phyloP scores from a whole-genome alignment of 2,888 invertebrate genomes.

The Cepaea hortensis region DNA sequence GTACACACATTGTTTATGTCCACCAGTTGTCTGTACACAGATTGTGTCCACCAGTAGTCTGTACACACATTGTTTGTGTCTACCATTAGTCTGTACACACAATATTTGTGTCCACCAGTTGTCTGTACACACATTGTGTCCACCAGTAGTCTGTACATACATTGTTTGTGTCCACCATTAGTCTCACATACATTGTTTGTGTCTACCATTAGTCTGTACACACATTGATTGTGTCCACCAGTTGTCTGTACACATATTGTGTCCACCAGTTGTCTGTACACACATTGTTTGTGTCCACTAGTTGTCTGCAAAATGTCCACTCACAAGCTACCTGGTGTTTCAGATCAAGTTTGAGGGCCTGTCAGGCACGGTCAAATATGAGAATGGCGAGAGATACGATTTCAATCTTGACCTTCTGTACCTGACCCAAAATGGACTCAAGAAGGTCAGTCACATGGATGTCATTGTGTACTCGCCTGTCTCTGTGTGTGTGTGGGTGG shows the following conservation, averaged over 20 bases:
- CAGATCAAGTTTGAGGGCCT: conserved; percentile 90
- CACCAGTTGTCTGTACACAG: too few species aligned
- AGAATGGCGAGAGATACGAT: conserved; percentile 87
- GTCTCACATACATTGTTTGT: too few species aligned
- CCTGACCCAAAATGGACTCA: conserved; percentile 64
- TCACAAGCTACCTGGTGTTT: neutral
- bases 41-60: too few species aligned
- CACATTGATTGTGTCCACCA: too few species aligned
- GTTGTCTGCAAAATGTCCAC: neutral
- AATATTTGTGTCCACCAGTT: neutral
- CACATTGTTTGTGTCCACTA: neutral
- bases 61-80: too few species aligned
- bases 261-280: too few species aligned
- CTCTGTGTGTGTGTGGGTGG: neutral
- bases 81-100: neutral
- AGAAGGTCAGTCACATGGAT: conserved; percentile 62
- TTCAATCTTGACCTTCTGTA: conserved; percentile 85
- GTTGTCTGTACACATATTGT: too few species aligned
- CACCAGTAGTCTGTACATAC: too few species aligned
- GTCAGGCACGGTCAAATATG: conserved; percentile 91
- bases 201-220: too few species aligned
- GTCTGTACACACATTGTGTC: neutral
- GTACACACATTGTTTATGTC: too few species aligned
- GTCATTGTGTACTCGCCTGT: neutral
- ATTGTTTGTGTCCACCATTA: too few species aligned